Conservation (phyloP, 2,888 invertebrate genomes). For the Mimachlamys varia region DNA sequence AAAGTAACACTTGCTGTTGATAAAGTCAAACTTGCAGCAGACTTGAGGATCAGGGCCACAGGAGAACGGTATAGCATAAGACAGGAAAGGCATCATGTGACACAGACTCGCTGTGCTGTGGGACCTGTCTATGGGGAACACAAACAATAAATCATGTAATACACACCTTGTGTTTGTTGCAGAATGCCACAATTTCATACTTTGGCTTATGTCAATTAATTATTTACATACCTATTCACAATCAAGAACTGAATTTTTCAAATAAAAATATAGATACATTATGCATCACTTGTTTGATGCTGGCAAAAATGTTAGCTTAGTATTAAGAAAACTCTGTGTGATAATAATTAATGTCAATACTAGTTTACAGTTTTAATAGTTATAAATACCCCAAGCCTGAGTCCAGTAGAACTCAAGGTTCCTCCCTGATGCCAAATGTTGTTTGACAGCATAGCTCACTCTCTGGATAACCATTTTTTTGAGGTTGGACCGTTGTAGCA, state of each 20-base stretch:
- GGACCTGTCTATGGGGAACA: constrained; percentile 85
- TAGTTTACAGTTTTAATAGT: not conserved
- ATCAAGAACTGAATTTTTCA: no score
- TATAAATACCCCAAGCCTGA: constrained; percentile 89
- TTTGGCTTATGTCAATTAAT: no score
- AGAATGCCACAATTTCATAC: no score
- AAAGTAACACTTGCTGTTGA: constrained; percentile 93
- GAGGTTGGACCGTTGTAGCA: constrained; percentile 92
- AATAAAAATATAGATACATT: no score
- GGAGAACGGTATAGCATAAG: constrained; percentile 95
- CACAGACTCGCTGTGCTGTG: constrained; percentile 94
- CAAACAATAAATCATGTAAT: constrained; percentile 99
- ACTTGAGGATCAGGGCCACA: constrained; percentile 98
- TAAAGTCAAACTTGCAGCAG: constrained; percentile 99
- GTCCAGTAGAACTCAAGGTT: constrained; percentile 96
- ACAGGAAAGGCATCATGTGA: constrained; percentile 99
- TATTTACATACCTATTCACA: no score
- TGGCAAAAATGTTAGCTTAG: no score
- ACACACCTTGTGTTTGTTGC: constrained; percentile 84
- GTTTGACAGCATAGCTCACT: constrained; percentile 97
- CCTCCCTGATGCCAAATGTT: constrained; percentile 90
- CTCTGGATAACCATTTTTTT: constrained; percentile 90
- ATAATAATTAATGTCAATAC: not conserved
- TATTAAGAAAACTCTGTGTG: no score
- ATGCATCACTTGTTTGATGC: no score